Evolutionary conservation across 1,140 invertebrate species (phyloP).

Genomic region (Drosophila ficusphila): DNA sequence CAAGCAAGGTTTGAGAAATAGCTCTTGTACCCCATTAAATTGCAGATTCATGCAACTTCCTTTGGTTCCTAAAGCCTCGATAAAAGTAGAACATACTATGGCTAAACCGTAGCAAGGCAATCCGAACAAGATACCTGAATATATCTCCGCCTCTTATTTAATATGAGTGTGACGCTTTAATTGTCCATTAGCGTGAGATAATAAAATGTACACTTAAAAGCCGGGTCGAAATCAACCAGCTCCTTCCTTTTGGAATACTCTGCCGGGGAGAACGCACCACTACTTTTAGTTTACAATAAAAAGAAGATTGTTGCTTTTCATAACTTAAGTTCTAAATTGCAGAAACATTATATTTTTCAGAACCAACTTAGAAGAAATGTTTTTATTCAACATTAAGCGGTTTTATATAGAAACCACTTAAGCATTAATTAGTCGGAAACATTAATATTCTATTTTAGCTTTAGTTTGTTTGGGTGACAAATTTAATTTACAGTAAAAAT

Average conservation of each 20-base stretch:
- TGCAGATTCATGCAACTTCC: conserved; percentile 11
- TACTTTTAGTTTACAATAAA: too few species aligned
- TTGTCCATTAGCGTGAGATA: conserved; percentile 15
- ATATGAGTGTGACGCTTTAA: conserved; percentile 21
- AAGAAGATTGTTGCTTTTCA: too few species aligned
- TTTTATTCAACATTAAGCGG: too few species aligned
- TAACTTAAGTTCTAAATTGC: too few species aligned
- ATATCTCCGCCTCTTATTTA: conserved; percentile 26
- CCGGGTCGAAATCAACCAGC: neutral
- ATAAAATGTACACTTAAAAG: conserved; percentile 17
- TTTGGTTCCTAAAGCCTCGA: conserved; percentile 16
- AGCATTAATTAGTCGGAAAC: too few species aligned
- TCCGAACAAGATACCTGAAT: conserved; percentile 1
- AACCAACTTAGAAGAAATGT: too few species aligned
- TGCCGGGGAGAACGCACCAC: neutral
- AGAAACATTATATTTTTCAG: too few species aligned
- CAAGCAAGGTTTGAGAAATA: neutral
- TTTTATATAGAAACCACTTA: too few species aligned
- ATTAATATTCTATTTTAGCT: too few species aligned
- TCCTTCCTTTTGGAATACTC: neutral
- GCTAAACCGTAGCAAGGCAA: conserved; percentile 41
- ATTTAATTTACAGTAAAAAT: neutral
- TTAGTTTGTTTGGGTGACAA: neutral
- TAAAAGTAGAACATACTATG: conserved; percentile 11
- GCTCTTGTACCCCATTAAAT: neutral